Evolutionary conservation across 1,140 invertebrate species (phyloP).

Genomic region (Calycopis cecrops): DNA sequence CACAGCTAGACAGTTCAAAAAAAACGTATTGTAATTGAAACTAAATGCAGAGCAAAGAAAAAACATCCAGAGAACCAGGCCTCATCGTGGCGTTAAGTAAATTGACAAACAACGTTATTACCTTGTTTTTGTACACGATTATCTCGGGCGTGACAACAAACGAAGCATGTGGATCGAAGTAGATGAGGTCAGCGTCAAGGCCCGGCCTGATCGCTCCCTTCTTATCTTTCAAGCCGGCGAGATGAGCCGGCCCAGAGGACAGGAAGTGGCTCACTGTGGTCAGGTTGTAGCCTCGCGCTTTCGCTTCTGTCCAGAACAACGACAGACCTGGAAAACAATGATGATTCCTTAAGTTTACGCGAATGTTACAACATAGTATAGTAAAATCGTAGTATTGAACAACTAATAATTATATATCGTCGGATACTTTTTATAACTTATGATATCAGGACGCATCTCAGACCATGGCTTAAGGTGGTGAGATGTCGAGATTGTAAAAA

Average conservation of each 20-base stretch:
- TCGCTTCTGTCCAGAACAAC: slow-evolving; percentile 80
- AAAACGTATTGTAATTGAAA: too few relatives aligned
- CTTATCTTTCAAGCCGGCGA: slow-evolving; percentile 75
- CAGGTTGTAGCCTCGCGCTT: slow-evolving; percentile 69
- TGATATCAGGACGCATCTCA: too few relatives aligned
- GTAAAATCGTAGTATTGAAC: too few relatives aligned
- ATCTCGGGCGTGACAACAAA: slow-evolving; percentile 73
- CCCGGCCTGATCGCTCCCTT: slow-evolving; percentile 79
- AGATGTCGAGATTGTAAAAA: too few relatives aligned
- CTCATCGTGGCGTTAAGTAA: too few relatives aligned
- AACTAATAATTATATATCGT: too few relatives aligned
- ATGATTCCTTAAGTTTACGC: not conserved
- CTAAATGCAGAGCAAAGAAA: not conserved
- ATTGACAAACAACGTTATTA: slow-evolving; percentile 26
- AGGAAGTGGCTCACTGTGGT: slow-evolving; percentile 76
- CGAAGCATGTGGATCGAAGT: slow-evolving; percentile 80
- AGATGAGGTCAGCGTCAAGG: slow-evolving; percentile 83
- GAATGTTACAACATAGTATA: too few relatives aligned
- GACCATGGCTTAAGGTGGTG: too few relatives aligned
- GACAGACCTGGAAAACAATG: slow-evolving; percentile 72
- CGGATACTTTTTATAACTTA: too few relatives aligned
- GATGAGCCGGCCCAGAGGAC: slow-evolving; percentile 76
- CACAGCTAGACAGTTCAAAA: too few relatives aligned
- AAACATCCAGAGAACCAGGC: not conserved
- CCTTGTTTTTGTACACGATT: slow-evolving; percentile 78